Base-by-base conservation (phyloP, 2,113 vertebrate genomes). In the Gymnorhina tibicen region DNA sequence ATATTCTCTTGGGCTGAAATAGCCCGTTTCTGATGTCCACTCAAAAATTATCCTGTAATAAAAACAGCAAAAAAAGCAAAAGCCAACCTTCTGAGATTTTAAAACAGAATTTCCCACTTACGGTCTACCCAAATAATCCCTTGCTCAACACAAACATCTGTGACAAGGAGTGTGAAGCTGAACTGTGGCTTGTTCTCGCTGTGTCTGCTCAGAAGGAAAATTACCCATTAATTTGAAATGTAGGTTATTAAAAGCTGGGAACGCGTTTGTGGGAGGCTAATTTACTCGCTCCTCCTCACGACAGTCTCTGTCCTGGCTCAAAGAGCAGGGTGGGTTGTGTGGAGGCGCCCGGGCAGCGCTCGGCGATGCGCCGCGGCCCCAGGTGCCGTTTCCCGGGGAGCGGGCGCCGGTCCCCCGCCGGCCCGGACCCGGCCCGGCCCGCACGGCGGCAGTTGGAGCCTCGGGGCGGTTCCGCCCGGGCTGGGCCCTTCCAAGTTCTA, bases 261-360 rank as follows among this genome's bases (percentile, higher is more conserved):
- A 11, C 0, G 1, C 67, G 52, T 42, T 50, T 59, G 20, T 17
- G 23, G 16, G 32, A n/a, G 33, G 35, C 28, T 22, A 6, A 19
- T 58, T n/a, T 37, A 24, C 50, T 8, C 15, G 13, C 33, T 83
- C 23, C 33, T 85, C 24, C 37, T 49, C 39, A 3, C 16, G 6
- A 32, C 27, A 52, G 27, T 35, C 39, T 26, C 11, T 0, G 0
- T 20, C 26, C 1, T 0, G 18, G 46, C 46, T 44, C 22, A 4
- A 5, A 44, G 77, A 50, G 58, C 30, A 33, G 49, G 23, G 7
- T 3, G 10, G 11, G 35, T 33, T 26, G 23, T 39, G 23, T 22
- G 7, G 6, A 33, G 50, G 64, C 1, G 1, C 27, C 19, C 16
- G 42, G 42, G 60, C 60, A 20, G 60, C 10, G 42, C 41, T 47